Evolutionary conservation across 2,797 vertebrate species (phyloP), one percentile per base, ranked within the genome.

Genomic region (Phataginus tricuspis): DNA sequence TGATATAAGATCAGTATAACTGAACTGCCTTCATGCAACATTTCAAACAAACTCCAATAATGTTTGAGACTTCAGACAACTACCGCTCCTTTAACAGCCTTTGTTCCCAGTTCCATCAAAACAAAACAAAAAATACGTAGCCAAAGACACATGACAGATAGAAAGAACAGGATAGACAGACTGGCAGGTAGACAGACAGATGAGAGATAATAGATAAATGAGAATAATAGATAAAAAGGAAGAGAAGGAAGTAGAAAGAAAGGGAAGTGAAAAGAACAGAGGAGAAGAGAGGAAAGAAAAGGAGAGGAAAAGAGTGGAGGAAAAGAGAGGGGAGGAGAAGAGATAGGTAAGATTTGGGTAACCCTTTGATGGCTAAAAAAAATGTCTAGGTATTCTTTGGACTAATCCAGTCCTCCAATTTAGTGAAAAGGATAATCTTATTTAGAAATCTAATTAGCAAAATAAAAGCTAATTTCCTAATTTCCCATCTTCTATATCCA

Each of bases 381-480:
- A 79, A 91, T n/a, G 8, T 74, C 19, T 77, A 89, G 55, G 4
- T 64, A 87, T 37, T 91, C 64, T 94, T 84, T 85, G 53, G 59
- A 80, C 53, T 88, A 92, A 90, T 72, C 90, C 34, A 79, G 57
- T 61, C 14, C 21, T 64, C 66, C 18, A 85, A 68, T 85, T 57
- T 82, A 68, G 34, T 90, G 69, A 87, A 85, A 96, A 84, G 71
- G 51, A 88, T 84, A 92, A 83, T 77, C 34, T 91, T 86, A 51
- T 77, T 96, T 93, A 55, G 80, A 95, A 94, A 63, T 37, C 55
- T 94, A 68, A 87, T 90, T n/a, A 51, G 77, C 66, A 78, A 94
- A 88, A 82, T 91, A 74, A 71, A 93, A 96, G 27, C 78, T 87
- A 64, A 64, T 78, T 94, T 93, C 79, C 84, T 92, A 89, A 91